Conservation (phyloP, 30 jellyfish, hydroid and myxozoan genomes). For the Aurelia aurita complex sp. Pacific region DNA sequence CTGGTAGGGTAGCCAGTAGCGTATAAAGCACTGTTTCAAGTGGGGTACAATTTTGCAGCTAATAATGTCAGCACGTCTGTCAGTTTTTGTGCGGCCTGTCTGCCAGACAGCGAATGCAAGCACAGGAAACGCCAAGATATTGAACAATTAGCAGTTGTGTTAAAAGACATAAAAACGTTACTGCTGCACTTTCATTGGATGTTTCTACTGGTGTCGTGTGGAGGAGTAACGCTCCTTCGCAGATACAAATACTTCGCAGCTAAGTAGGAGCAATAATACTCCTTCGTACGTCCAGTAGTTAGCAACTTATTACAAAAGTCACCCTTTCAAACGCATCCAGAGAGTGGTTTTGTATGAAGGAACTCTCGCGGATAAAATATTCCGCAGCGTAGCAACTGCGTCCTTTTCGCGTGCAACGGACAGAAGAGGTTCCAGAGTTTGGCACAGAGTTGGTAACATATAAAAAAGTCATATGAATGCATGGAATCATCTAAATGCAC, state of each 20-base stretch:
- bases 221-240: constrained; percentile 38
- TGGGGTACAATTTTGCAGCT: constrained; percentile 63
- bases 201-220: neutral
- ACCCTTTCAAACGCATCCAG: too few relatives aligned
- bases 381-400: too few relatives aligned
- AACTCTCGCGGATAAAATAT: too few relatives aligned
- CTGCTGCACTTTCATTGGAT: constrained; percentile 27
- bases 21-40: constrained; percentile 34
- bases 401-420: too few relatives aligned
- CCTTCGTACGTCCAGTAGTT: too few relatives aligned
- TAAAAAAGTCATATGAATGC: too few relatives aligned
- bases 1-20: constrained; percentile 67
- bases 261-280: neutral
- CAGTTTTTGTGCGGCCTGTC: constrained; percentile 69
- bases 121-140: constrained; percentile 62
- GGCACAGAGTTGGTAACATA: too few relatives aligned
- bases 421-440: too few relatives aligned
- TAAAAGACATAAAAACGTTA: constrained; percentile 39
- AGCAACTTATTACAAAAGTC: too few relatives aligned
- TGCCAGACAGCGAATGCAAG: constrained; percentile 74
- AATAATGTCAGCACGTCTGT: constrained; percentile 70
- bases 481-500: too few relatives aligned
- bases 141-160: constrained; percentile 35
- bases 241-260: neutral
- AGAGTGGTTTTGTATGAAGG: too few relatives aligned